Base-by-base conservation (phyloP, 1,140 invertebrate species). In the Drosophila fuyamai region DNA sequence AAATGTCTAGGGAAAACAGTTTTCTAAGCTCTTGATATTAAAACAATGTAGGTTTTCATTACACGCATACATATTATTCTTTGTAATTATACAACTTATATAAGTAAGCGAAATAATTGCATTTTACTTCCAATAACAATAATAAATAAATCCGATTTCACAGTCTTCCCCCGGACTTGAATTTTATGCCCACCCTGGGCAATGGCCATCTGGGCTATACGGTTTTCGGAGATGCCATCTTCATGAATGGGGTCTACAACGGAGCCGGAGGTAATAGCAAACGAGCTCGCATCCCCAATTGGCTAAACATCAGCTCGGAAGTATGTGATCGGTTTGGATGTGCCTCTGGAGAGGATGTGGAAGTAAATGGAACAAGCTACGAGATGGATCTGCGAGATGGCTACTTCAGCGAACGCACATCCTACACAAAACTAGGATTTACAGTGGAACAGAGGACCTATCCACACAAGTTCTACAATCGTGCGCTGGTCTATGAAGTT, bases 211-310 rank as follows among this genome's bases (percentile, higher is more conserved):
- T 94, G 16, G 94, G 94, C 0, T 94, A 94, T 10, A 94, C 94
- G 18, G 79, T 94, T n/a, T 94, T 94, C 76, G 94, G 94, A 16
- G 93, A 94, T 70, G 93, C 94, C 4, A 93, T 94, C 0, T 94
- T 94, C 48, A 94, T 94, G 92, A 94, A 94, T 57, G 94, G 94
- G 0, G 73, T 94, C 0, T 94, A 94, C 72, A 94, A 94, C 77
- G 94, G 94, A 1, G 76, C 80, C 1, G 92, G 82, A 13, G 94
- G 94, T 0, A 90, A 93, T 54, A 94, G 94, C 68, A 93, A 93
- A 38, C 88, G 94, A 29, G 94, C 94, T 1, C 92, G 94, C 10
- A 94, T 94, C 32, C 94, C 94, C 12, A 93, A 93, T 35, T 94
- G 93, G 93, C 92, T 93, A 14, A 94, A 94, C 54, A 92, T 94